Conservation (phyloP, 2,113 vertebrate genomes). For the Ophthalmolycus amberensis region DNA sequence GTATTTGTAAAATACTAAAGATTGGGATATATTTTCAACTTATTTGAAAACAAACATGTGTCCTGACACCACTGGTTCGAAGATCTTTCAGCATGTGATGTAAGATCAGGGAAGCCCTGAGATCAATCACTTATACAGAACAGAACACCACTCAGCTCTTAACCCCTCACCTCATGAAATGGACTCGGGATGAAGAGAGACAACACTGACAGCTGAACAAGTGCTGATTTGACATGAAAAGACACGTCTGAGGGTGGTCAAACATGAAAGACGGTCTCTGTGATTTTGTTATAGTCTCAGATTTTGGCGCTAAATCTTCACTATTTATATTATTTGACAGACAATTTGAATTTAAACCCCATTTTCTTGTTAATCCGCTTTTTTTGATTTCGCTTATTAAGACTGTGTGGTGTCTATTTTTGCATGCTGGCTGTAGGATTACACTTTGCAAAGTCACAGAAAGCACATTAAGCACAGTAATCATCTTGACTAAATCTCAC, state of each 20-base stretch:
- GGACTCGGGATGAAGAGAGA: background rate
- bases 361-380: background rate
- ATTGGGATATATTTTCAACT: background rate
- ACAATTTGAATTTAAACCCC: background rate
- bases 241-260: background rate
- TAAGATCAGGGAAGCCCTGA: slow-evolving; percentile 14
- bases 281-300: background rate
- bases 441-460: slow-evolving; percentile 15
- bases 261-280: background rate
- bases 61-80: background rate
- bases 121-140: slow-evolving; percentile 37
- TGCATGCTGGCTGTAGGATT: slow-evolving; percentile 7
- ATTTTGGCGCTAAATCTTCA: background rate
- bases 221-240: background rate
- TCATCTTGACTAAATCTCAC: background rate
- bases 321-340: background rate
- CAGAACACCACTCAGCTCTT: slow-evolving; percentile 40
- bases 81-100: slow-evolving; percentile 33
- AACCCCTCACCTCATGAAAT: slow-evolving; percentile 31
- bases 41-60: slow-evolving; percentile 36
- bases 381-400: background rate
- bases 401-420: background rate
- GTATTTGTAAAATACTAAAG: background rate
- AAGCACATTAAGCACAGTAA: background rate
- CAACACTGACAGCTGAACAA: background rate